phyloP scores from a whole-genome alignment of 2,113 vertebrate species.

The Bubo bubo region DNA sequence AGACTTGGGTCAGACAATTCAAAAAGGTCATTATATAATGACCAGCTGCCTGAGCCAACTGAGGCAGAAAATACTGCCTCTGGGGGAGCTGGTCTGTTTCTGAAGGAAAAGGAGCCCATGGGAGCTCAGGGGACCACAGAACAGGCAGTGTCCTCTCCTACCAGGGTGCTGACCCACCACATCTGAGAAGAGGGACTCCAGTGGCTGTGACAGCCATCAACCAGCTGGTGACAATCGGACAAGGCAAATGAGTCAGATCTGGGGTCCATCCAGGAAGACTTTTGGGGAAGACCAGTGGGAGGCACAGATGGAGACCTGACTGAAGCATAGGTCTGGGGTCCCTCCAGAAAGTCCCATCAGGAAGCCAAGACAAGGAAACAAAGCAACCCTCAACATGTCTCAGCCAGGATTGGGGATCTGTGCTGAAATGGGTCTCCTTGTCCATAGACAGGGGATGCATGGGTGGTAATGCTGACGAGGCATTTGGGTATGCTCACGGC shows the following conservation, averaged over 20 bases:
- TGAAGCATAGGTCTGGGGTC: not conserved
- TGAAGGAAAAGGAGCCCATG: rapidly evolving
- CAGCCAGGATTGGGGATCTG: not conserved
- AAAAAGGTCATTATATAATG: not conserved
- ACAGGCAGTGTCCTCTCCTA: not conserved
- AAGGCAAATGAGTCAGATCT: not conserved
- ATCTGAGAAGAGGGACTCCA: rapidly evolving
- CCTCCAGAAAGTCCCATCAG: not conserved
- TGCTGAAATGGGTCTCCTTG: not conserved
- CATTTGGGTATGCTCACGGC: not conserved
- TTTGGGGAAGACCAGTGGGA: not conserved
- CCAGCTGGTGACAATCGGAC: rapidly evolving
- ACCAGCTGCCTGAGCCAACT: not conserved
- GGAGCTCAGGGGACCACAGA: not conserved
- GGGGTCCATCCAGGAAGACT: not conserved
- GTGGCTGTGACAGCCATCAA: not conserved
- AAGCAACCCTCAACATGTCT: not conserved
- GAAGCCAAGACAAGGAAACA: not conserved
- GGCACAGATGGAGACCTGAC: not conserved
- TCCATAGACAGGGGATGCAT: not conserved
- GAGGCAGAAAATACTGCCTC: not conserved
- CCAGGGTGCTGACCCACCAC: not conserved
- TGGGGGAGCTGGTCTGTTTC: not conserved
- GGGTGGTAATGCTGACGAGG: not conserved
- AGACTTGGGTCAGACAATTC: not conserved